Evolutionary conservation across 1,140 invertebrate species (phyloP).

Genomic region (Pygmarrhopalites habei): DNA sequence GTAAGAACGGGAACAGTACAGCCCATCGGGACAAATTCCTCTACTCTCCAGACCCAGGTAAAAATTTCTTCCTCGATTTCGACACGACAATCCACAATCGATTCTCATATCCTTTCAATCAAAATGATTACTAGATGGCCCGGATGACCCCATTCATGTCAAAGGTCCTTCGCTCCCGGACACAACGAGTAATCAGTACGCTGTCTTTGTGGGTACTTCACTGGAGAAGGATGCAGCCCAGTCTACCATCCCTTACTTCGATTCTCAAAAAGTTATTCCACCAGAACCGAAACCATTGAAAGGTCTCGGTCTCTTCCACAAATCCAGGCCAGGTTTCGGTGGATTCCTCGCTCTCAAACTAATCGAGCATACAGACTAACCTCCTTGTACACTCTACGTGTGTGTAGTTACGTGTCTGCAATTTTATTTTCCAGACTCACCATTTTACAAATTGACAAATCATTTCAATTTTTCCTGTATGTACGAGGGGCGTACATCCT

Average conservation of each 20-base stretch:
- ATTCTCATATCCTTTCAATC: no score
- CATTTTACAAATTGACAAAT: no score
- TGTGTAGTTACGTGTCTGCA: no score
- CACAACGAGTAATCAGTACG: constrained; percentile 17
- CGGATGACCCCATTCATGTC: constrained; percentile 15
- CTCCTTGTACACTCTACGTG: no score
- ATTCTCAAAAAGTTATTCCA: constrained; percentile 10
- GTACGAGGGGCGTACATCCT: no score
- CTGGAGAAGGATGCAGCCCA: constrained; percentile 24
- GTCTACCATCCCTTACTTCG: constrained; percentile 24
- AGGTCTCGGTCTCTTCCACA: constrained; percentile 19
- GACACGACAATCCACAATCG: no score
- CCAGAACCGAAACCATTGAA: constrained; percentile 1
- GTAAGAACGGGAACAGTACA: constrained; percentile 14
- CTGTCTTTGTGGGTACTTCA: constrained; percentile 20
- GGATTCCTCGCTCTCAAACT: constrained; percentile 20
- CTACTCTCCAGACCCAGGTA: constrained; percentile 8
- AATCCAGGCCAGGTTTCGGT: constrained; percentile 8
- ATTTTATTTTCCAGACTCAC: no score
- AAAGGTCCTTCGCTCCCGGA: constrained; percentile 10
- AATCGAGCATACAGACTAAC: constrained; percentile 15
- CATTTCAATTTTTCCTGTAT: no score
- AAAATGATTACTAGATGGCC: constrained; percentile 3
- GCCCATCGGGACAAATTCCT: not conserved
- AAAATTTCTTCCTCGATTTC: no score